phyloP scores from a whole-genome alignment of 2,888 invertebrate species.

The Podabrus alpinus region DNA sequence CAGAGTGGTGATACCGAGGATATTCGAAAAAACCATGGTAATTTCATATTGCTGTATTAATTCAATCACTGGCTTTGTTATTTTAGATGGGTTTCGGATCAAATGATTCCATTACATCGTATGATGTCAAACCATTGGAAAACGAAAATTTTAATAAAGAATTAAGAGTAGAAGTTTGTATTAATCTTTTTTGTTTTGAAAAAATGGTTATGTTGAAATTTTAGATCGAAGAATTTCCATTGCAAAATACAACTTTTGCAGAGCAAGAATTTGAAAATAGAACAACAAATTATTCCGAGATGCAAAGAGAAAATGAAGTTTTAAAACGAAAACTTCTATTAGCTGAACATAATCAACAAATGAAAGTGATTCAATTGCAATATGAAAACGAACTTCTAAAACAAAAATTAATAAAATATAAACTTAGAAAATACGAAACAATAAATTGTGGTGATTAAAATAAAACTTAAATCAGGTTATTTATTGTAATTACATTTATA shows the following conservation, averaged over 20 bases:
- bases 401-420: background rate
- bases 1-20: background rate
- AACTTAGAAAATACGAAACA: background rate
- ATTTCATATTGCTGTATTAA: background rate
- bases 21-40: background rate
- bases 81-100: background rate
- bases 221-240: background rate
- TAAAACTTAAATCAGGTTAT: background rate
- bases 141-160: background rate
- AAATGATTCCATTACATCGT: background rate
- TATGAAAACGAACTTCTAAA: background rate
- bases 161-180: background rate
- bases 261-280: background rate
- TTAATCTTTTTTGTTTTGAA: background rate
- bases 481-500: slow-evolving; percentile 1
- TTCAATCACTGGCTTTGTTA: background rate
- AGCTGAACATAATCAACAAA: background rate
- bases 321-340: background rate
- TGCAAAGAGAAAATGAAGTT: background rate
- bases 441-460: background rate
- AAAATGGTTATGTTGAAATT: background rate
- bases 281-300: background rate
- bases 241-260: background rate
- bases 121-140: background rate
- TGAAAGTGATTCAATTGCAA: background rate